A percentile compares a stretch with the other conserved stretches of the same genome.
phyloP scores from a whole-genome alignment of 2,888 invertebrate genomes.

The Melanargia galathea region DNA sequence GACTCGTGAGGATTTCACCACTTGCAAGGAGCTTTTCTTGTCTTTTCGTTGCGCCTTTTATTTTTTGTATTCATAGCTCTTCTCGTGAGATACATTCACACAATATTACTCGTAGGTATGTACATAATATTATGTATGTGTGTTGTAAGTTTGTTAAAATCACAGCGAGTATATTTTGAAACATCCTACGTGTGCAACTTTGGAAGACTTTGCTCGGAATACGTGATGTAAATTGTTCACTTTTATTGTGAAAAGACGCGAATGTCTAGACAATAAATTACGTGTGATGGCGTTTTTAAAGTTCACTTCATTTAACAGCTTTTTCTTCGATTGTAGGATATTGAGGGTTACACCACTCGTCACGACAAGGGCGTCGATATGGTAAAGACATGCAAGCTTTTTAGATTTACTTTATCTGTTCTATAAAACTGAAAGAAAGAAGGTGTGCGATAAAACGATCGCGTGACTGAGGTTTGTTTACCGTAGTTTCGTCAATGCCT shows the following conservation, averaged over 20 bases:
- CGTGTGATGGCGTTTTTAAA: conserved; percentile 22
- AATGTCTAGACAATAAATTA: conserved; percentile 28
- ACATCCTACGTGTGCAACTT: no score
- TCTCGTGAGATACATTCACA: conserved; percentile 33
- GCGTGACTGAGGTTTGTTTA: conserved; percentile 70
- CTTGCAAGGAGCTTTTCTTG: conserved; percentile 46
- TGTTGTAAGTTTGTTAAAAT: conserved; percentile 29
- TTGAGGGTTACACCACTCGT: conserved; percentile 71
- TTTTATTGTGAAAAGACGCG: conserved; percentile 23
- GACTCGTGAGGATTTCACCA: conserved; percentile 70
- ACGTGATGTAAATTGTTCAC: conserved; percentile 30
- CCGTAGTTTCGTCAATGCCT: conserved; percentile 69
- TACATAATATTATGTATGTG: neutral
- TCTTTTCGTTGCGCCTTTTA: conserved; percentile 43
- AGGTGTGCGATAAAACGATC: conserved; percentile 80
- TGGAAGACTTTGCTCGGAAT: conserved; percentile 22
- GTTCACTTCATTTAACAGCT: conserved; percentile 28
- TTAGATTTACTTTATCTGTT: conserved; percentile 73
- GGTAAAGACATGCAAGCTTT: conserved; percentile 76
- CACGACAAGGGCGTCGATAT: conserved; percentile 73
- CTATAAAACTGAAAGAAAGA: conserved; percentile 71
- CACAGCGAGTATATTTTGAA: neutral
- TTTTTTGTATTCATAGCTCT: conserved; percentile 44
- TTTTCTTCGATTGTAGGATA: conserved; percentile 51
- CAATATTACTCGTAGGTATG: neutral